Evolutionary conservation across 2,113 vertebrate genomes (phyloP), one percentile per base, ranked within the genome.

Genomic region (Sprattus sprattus): DNA sequence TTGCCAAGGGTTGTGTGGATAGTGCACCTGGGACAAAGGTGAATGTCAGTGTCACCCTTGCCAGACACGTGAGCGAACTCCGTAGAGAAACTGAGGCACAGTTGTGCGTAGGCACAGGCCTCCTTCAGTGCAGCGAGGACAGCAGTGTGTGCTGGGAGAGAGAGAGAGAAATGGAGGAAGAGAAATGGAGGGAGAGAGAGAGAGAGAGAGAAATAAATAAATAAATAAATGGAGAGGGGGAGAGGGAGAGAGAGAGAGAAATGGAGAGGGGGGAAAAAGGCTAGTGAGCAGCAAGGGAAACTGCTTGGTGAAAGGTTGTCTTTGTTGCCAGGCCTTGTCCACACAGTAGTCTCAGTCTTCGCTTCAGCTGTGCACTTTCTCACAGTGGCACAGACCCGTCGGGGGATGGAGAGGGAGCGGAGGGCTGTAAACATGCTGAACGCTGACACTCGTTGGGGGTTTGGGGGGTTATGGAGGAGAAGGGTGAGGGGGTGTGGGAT

Each of bases 271-370:
- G 88, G 85, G 88, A 90, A 25, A 49, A 64, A 39, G 28, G 49
- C 71, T 15, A 86, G 81, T 28, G 81, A n/a, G 28, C 45, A 52
- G 71, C 52, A 83, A 57, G 86, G 44, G 84, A 81, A 84, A 71
- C 87, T 71, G 86, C 85, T 75, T 20, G 60, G 89, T 95, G 91
- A 95, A 95, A 93, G 92, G 92, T 93, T 45, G 86, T 90, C 93
- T 95, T 95, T 95, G 94, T 95, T 92, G 83, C 88, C 86, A 44
- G 89, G 91, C 89, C 92, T 89, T 87, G 89, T 93, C 81, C 78
- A 90, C 92, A 94, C 92, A 94, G 90, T 90, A 89, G 90, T 90
- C 88, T 90, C 71, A 92, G 93, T 93, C 92, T 94, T 93, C 89
- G 60, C 88, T 92, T 92, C 91, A 92, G 92, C 90, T 93, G 92